phyloP scores from a whole-genome alignment of 1,140 invertebrate species.

The Solen grandis region DNA sequence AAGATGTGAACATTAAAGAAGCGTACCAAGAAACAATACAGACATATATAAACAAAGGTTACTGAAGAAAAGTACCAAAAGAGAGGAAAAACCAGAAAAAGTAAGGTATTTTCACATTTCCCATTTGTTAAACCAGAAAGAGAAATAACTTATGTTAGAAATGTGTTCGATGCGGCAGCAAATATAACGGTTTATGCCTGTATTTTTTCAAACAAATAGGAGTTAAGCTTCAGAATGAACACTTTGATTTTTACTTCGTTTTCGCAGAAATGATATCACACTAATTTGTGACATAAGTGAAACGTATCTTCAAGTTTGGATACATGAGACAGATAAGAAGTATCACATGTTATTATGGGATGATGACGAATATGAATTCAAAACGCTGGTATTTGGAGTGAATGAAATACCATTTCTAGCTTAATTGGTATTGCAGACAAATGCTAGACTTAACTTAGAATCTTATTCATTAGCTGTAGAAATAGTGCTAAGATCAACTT shows the following conservation, averaged over 20 bases:
- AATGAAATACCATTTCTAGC: constrained; percentile 43
- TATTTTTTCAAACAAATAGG: constrained; percentile 60
- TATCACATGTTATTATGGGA: constrained; percentile 52
- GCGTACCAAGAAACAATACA: constrained; percentile 42
- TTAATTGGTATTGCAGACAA: constrained; percentile 24
- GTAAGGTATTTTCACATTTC: constrained; percentile 59
- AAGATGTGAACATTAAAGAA: constrained; percentile 11
- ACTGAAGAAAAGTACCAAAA: constrained; percentile 42
- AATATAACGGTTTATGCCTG: constrained; percentile 65
- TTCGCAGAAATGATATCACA: constrained; percentile 55
- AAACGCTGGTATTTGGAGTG: constrained; percentile 37
- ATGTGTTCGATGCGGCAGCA: constrained; percentile 60
- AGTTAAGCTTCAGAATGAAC: constrained; percentile 77
- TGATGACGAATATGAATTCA: not conserved
- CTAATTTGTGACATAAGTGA: constrained; percentile 53
- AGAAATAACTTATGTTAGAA: constrained; percentile 51
- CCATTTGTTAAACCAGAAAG: constrained; percentile 38
- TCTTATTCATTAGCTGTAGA: not conserved
- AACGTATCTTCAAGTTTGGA: constrained; percentile 49
- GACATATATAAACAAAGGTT: constrained; percentile 58
- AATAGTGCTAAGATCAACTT: constrained; percentile 19
- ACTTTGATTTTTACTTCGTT: constrained; percentile 60
- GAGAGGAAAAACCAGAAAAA: not conserved
- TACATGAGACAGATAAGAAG: constrained; percentile 15
- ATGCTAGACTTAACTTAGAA: constrained; percentile 9